Base-by-base conservation (phyloP, 30 jellyfish, hydroid and myxozoan species). In the Pseudorhiza aurosa region DNA sequence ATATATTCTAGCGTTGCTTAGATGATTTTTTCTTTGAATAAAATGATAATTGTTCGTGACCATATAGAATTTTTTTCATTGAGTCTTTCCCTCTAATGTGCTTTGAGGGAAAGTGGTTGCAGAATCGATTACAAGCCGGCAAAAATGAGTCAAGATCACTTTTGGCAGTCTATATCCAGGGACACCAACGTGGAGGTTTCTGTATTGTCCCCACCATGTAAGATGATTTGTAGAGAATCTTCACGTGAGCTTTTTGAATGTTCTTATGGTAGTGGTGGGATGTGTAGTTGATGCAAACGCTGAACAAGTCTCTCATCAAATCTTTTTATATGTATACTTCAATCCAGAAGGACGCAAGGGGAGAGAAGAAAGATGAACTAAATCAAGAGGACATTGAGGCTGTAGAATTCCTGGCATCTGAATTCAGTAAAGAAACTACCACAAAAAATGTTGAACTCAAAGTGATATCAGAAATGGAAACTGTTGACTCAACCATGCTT, bases 371-470 rank as follows among this genome's bases (percentile, higher is more conserved):
- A 49, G 44, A 68, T n/a, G 65, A 40, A 18, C 24, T 77, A 62
- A 77, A 77, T 47, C 82, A 62, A 47, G 89, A 77, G 35, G 89
- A 77, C 32, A 77, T 77, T 26, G 89, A 77, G 8, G 89, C 89
- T 1, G 89, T 60, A 22, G 65, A 77, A 50, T 77, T 77, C 35
- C 64, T 77, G 9, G 89, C 89, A 11, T 46, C 89, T 33, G 89
- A 77, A 42, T 77, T 77, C 37, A 62, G 82, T 63, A 77, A 77
- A 30, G 89, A 77, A 44, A 27, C 31, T 6, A 42, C 53, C 44
- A 17, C 80, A 1, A 60, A 50, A 42, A 6, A 3, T 28, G 26
- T 58, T n/a, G 89, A 77, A 5, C 82, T 45, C 21, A 77, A 77
- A 36, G 74, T n/a, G 6, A 18, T 32, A 37, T 17, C 25, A 24